These are phyloP conservation scores for Megaustenia siamemsis DNA, from an alignment of 2,888 invertebrate genomes.

Conservation along the genomic window DNA sequence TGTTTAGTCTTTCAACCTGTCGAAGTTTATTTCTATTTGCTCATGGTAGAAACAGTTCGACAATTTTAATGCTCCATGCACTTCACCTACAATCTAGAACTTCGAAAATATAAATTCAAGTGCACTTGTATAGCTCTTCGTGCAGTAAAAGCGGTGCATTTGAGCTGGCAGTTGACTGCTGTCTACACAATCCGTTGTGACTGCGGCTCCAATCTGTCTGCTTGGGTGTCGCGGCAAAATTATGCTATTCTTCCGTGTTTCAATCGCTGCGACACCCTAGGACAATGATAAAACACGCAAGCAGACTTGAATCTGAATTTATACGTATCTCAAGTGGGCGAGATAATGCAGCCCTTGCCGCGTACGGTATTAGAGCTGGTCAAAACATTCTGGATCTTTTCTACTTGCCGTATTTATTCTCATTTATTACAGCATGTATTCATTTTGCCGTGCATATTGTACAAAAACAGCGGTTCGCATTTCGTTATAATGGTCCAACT, in stretches of 20 bases:
- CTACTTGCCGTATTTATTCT: background rate
- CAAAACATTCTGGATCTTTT: slow-evolving; percentile 1
- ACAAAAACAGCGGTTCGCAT: background rate
- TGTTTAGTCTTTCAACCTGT: background rate
- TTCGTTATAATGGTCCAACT: background rate
- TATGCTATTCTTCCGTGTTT: slow-evolving; percentile 32
- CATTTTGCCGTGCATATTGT: background rate
- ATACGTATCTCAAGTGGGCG: slow-evolving; percentile 6
- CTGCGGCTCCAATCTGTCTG: slow-evolving; percentile 41
- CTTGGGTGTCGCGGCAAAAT: slow-evolving; percentile 34
- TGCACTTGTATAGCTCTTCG: background rate
- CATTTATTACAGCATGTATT: background rate
- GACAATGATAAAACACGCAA: slow-evolving; percentile 42
- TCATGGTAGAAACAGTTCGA: background rate
- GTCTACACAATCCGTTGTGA: slow-evolving; percentile 41
- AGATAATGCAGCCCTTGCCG: background rate
- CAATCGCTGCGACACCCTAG: slow-evolving; percentile 20
- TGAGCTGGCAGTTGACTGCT: slow-evolving; percentile 5
- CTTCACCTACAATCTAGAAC: background rate
- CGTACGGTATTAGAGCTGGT: background rate
- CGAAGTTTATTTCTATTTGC: slow-evolving; percentile 10
- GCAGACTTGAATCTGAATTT: slow-evolving; percentile 21
- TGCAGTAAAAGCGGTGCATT: slow-evolving; percentile 3
- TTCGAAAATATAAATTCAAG: slow-evolving; percentile 10
- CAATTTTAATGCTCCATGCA: background rate